Conservation (phyloP, 2,797 vertebrate species). For the Coccyzus lansbergi region DNA sequence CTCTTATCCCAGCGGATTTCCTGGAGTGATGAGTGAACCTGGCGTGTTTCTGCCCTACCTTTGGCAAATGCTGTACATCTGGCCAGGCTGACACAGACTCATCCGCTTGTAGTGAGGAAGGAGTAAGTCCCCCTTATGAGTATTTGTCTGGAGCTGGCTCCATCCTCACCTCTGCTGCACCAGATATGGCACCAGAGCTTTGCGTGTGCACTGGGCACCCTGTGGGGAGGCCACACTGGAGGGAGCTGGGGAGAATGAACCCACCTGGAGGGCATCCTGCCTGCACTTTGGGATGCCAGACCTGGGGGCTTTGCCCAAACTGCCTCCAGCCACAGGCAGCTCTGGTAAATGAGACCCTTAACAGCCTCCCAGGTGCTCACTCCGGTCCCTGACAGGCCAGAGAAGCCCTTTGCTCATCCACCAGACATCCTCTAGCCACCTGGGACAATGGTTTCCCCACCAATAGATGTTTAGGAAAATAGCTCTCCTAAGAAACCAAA, state of each 20-base stretch:
- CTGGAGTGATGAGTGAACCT: conserved; percentile 18
- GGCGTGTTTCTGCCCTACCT: neutral
- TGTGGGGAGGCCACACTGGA: accelerated
- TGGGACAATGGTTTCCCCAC: neutral
- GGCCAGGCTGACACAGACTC: neutral
- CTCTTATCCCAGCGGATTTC: conserved; percentile 37
- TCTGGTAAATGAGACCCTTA: neutral
- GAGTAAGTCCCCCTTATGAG: neutral
- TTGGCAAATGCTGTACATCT: neutral
- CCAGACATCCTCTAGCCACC: neutral
- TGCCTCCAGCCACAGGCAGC: neutral
- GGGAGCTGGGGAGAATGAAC: neutral
- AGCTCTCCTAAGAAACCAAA: neutral
- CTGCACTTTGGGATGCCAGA: neutral
- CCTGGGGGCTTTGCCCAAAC: neutral
- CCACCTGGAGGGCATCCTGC: neutral
- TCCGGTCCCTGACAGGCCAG: neutral
- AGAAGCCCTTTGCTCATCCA: neutral
- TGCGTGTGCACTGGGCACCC: accelerated
- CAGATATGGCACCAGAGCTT: neutral
- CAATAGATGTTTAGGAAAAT: neutral
- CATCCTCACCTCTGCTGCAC: neutral
- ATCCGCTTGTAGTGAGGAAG: neutral
- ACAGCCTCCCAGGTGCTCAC: neutral
- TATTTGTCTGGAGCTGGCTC: neutral